Conservation (phyloP, 2,888 invertebrate species). For the Drosophila niveifrons region DNA sequence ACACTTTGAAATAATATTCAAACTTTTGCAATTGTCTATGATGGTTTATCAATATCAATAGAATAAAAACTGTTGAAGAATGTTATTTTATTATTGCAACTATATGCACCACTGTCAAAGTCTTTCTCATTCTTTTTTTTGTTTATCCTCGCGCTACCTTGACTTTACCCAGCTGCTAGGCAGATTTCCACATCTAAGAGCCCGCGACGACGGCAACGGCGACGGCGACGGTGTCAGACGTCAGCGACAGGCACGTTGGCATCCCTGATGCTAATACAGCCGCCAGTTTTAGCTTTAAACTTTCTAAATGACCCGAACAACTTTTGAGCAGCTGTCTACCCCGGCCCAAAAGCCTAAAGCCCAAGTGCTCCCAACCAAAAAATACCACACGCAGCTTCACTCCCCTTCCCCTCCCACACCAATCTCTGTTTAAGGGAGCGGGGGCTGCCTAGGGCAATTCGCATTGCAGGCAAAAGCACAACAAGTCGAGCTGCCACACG, state of each 20-base stretch:
- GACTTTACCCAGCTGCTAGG: conserved; percentile 46
- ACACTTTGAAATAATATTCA: too few species aligned
- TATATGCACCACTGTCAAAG: conserved; percentile 29
- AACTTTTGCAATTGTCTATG: too few species aligned
- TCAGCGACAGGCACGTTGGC: conserved; percentile 56
- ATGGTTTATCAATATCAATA: too few species aligned
- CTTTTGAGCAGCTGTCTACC: conserved; percentile 73
- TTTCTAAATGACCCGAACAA: conserved; percentile 76
- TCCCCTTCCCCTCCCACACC: too few species aligned
- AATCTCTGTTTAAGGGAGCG: too few species aligned
- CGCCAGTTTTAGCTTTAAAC: conserved; percentile 67
- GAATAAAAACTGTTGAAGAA: background rate
- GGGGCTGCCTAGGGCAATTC: conserved; percentile 1
- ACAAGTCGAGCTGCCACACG: conserved; percentile 1
- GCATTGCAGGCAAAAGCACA: background rate
- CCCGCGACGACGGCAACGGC: background rate
- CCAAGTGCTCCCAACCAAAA: background rate
- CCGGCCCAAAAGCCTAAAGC: conserved; percentile 12
- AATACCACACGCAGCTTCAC: too few species aligned
- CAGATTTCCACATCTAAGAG: conserved; percentile 46
- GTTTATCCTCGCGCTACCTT: conserved; percentile 30
- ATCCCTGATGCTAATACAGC: conserved; percentile 54
- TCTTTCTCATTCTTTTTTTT: conserved; percentile 33
- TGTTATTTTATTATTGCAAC: background rate
- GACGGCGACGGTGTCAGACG: conserved; percentile 18